Evolutionary conservation across 2,888 invertebrate genomes (phyloP).

Genomic region (Coremacera marginata): DNA sequence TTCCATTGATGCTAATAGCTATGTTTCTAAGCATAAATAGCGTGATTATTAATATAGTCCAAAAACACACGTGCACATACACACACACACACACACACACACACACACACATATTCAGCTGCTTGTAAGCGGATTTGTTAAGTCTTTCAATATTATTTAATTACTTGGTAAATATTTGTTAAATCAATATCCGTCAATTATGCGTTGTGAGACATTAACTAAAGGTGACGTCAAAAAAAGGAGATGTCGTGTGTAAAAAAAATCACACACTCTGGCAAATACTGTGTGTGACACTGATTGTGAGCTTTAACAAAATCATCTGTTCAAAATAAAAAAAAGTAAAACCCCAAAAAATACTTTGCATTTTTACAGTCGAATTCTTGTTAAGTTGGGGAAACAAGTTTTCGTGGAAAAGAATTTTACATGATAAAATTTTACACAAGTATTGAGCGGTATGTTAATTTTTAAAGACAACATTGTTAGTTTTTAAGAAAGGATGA

Average conservation of each 20-base stretch:
- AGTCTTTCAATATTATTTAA: slow-evolving; percentile 50
- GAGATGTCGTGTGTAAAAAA: background rate
- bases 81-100: background rate
- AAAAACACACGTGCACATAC: background rate
- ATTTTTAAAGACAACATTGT: no score
- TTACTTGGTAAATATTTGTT: slow-evolving; percentile 60
- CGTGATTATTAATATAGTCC: background rate
- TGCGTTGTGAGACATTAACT: slow-evolving; percentile 40
- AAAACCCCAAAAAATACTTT: background rate
- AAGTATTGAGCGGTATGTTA: no score
- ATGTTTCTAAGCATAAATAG: background rate
- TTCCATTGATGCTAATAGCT: background rate
- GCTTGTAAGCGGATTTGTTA: slow-evolving; percentile 1
- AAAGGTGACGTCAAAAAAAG: background rate
- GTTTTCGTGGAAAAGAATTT: no score
- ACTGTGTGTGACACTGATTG: background rate
- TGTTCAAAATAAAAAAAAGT: background rate
- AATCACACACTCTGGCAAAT: background rate
- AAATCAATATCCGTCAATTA: slow-evolving; percentile 54
- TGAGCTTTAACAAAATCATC: background rate
- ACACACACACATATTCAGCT: background rate
- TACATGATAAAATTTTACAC: no score
- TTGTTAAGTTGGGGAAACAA: background rate
- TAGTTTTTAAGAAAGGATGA: no score
- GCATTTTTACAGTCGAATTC: background rate